Conservation (phyloP, 2,888 invertebrate species). For the Idaea biselata region DNA sequence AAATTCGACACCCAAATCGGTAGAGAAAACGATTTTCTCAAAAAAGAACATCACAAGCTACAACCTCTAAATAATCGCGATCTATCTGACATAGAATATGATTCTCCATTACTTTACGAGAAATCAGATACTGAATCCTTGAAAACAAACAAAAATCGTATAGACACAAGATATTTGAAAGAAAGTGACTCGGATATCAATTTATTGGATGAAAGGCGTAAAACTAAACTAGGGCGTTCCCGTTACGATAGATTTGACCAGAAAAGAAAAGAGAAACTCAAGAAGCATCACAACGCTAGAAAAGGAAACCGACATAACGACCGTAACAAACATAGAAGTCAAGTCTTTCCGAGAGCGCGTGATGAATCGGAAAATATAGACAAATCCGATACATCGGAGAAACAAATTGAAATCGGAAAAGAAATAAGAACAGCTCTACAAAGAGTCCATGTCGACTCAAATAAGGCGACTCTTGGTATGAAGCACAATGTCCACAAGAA, state of each 20-base stretch:
- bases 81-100: neutral
- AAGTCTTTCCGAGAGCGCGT: neutral
- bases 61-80: neutral
- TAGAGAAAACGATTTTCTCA: neutral
- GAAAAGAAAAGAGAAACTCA: neutral
- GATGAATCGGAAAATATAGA: neutral
- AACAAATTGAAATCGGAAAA: neutral
- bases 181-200: neutral
- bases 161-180: neutral
- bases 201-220: neutral
- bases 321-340: neutral
- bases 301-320: neutral
- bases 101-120: neutral
- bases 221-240: neutral
- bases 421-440: neutral
- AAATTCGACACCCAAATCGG: neutral
- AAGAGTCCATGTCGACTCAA: neutral
- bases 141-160: neutral
- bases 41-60: neutral
- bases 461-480: neutral
- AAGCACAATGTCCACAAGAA: constrained; percentile 23
- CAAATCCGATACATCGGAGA: neutral
- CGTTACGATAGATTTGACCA: neutral
- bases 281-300: neutral
- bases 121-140: neutral